Base-by-base conservation (phyloP, 2,113 vertebrate species). In the Stegastes partitus region DNA sequence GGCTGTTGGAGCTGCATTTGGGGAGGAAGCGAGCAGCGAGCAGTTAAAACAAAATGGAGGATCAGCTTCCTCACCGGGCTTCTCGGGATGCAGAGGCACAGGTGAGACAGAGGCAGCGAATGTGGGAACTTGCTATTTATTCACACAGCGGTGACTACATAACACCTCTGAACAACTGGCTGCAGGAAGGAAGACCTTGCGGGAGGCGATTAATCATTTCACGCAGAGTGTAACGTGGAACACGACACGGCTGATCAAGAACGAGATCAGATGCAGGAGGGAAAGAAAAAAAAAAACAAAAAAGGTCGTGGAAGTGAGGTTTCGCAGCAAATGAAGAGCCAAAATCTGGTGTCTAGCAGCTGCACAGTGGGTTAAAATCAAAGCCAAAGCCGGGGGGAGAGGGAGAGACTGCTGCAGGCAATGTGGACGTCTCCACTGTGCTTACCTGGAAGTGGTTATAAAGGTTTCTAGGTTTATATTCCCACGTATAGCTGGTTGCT, bases 401-500 rank as follows among this genome's bases (percentile, higher is more conserved):
- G 57, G 58, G 75, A 58, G 39, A 59, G 37, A 73, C 25, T 77
- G 73, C 68, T 81, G 79, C 74, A 78, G 68, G 68, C 39, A 51
- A 39, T 11, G 62, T 56, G 45, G 25, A 54, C 42, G 4, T 79
- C 79, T 71, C 61, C 63, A 53, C 74, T 82, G 77, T 68, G 73
- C 94, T 95, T 95, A 95, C 95, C 95, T 95, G 90, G 64, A 87
- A 63, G 68, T 92, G 81, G 85, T 88, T 87, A 90, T 95, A 93
- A 82, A 87, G 91, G 71, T 93, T 90, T 92, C 84, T 94, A 87
- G 91, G 91, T 85, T 93, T 94, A 94, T 89, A 94, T 69, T 93
- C 92, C 94, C 95, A 95, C 23, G 88, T 92, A 83, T 92, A 93
- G 90, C 89, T 93, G 92, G 89, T 82, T 85, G 93, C 34, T 63